Base-by-base conservation (phyloP, 2,113 vertebrate genomes). In the Shinisaurus crocodilurus region DNA sequence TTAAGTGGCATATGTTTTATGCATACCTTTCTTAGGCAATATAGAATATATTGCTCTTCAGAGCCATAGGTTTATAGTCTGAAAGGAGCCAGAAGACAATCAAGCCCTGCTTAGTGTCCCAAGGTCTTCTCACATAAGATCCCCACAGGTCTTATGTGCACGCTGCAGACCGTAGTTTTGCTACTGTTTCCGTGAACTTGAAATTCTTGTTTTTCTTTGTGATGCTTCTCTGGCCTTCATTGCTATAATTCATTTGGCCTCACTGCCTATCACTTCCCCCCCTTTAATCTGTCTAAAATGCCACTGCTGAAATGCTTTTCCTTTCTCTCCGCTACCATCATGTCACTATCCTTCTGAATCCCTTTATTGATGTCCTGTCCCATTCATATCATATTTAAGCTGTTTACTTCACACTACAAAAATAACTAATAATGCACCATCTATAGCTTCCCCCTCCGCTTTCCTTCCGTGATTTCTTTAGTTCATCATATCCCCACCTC, bases 371-470 rank as follows among this genome's bases (percentile, higher is more conserved):
- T 27, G 60, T 2, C 3, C 87, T 87, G 88, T 88, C 60, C 94
- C 45, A 20, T 88, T 94, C 85, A 15, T 45, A 25, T 82, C 23
- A 76, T 25, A 27, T 3, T 50, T 85, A 92, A 92, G 40, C 25
- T 92, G 15, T 89, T 87, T 57, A 88, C 90, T 86, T 45, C 82
- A 86, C 37, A 90, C 86, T 8, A 69, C 6, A 89, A 70, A 88
- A 16, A 1, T 82, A 69, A 1, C 0, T 74, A 81, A 12, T 85
- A 0, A 2, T 50, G 82, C 4, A 12, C 6, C 88, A 29, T 2
- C 2, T 76, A 65, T 89, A 1, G 86, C 89, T 90, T 43, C 70
- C 34, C 7, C 69, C 2, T 10, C 76, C 76, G 12, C 86, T 91
- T 87, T 81, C 2, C 34, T 40, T 70, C 48, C 84, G 1, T 13